A percentile compares a stretch with the other conserved stretches of the same genome.
Conservation (phyloP, 1,140 invertebrate genomes). For the Notospermus geniculatus region DNA sequence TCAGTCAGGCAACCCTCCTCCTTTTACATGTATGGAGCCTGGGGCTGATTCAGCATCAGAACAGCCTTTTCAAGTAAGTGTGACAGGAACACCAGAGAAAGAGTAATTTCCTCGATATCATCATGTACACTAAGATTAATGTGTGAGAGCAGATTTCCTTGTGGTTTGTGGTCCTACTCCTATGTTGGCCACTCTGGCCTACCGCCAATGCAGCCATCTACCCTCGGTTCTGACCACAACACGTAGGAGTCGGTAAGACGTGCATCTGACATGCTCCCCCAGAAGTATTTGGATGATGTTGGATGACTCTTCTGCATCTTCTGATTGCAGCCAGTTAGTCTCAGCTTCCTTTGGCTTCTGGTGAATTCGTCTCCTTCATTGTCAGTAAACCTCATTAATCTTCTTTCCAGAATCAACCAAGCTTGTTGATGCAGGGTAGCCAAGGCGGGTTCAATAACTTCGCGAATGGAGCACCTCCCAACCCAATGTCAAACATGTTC, state of each 20-base stretch:
- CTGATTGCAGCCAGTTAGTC: too few species aligned
- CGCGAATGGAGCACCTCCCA: too few species aligned
- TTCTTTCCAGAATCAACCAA: too few species aligned
- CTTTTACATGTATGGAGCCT: neutral
- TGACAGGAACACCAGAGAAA: neutral
- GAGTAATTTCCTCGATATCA: neutral
- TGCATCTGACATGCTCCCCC: neutral
- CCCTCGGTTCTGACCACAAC: neutral
- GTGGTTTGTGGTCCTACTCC: neutral
- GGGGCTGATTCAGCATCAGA: neutral
- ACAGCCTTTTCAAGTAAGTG: slow-evolving; percentile 3
- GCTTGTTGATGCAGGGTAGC: too few species aligned
- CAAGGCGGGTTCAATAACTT: too few species aligned
- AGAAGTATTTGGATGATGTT: too few species aligned
- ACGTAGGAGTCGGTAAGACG: neutral
- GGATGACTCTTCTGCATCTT: too few species aligned
- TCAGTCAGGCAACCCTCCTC: neutral
- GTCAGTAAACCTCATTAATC: too few species aligned
- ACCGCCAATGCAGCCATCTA: neutral
- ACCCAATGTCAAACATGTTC: too few species aligned
- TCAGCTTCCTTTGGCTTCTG: too few species aligned
- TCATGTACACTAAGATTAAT: neutral
- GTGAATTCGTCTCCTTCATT: too few species aligned
- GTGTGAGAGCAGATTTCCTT: neutral
- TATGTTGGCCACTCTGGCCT: neutral